phyloP scores from a whole-genome alignment of 2,797 vertebrate species.

The Agapornis canus region DNA sequence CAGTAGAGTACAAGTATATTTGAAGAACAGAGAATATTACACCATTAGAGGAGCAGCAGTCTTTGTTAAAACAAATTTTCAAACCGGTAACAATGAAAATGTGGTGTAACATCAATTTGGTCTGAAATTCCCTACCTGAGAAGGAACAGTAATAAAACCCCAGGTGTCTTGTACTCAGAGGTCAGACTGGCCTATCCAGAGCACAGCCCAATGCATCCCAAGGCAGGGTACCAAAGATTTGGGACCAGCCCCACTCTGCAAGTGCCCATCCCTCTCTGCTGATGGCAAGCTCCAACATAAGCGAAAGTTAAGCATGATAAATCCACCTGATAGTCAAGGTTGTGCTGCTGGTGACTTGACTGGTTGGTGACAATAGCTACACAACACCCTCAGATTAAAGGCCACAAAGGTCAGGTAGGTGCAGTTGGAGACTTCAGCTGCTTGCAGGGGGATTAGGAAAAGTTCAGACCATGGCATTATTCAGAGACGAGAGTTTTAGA shows the following conservation, averaged over 20 bases:
- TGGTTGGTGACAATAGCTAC: neutral
- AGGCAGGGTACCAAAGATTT: neutral
- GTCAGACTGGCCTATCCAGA: neutral
- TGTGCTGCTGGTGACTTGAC: neutral
- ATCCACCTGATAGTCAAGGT: neutral
- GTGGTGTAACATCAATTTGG: neutral
- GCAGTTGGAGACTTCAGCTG: neutral
- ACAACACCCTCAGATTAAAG: neutral
- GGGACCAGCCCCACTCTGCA: neutral
- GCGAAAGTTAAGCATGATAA: neutral
- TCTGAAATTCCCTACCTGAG: neutral
- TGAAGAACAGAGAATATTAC: neutral
- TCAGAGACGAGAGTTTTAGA: neutral
- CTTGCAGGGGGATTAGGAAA: neutral
- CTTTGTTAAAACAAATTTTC: neutral
- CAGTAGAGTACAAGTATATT: neutral
- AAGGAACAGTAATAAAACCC: neutral
- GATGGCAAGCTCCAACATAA: neutral
- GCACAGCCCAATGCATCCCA: neutral
- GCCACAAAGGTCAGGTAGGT: neutral
- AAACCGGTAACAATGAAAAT: neutral
- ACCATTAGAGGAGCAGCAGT: neutral
- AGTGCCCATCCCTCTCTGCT: neutral
- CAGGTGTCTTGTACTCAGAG: neutral
- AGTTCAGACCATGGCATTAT: neutral